Base-by-base conservation (phyloP, 2,888 invertebrate genomes). In the Dorcus hopei region DNA sequence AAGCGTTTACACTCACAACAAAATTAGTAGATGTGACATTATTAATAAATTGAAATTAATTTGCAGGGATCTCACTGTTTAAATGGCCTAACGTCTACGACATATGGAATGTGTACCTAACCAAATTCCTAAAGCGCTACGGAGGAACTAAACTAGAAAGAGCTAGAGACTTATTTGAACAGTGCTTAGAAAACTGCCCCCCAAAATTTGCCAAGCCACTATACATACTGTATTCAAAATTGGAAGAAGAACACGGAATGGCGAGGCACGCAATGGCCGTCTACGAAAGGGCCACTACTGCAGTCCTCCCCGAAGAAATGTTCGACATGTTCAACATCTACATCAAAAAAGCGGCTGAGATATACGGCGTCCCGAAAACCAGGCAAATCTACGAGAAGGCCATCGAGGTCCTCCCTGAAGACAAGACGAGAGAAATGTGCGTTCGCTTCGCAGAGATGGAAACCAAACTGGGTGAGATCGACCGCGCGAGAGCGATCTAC, bases 11-110 rank as follows among this genome's bases (percentile, higher is more conserved):
- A 4, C 9, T 49, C 9, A 41, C 2, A 41, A 41, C 5, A n/a
- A 41, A 11, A 41, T 41, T n/a, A 2, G 41, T 41, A n/a, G 41
- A 41, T 41, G 11, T 3, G n/a, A 11, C 41, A 11, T 41, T 3
- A 11, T 41, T n/a, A 11, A 11, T 41, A 11, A 11, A 11, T 41
- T n/a, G n/a, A 11, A 11, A 11, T 33, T 33, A 33, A 33, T 1
- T 33, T 33, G 26, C 26, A 33, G 26, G 26, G 7, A 95, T 99
- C 71, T 90, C 97, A 0, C 80, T 99, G 55, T 99, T 99, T 79
- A 96, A 93, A 76, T 99, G 99, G 99, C 99, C 99, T 0, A 96
- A 97, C 82, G 98, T 99, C 0, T 98, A 90, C 78, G 99, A 99
- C 73, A 95, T 99, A 69, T 99, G 99, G 99, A 97, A 97, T 75